Conservation (phyloP, 1,140 invertebrate species). For the Drosophila auraria region DNA sequence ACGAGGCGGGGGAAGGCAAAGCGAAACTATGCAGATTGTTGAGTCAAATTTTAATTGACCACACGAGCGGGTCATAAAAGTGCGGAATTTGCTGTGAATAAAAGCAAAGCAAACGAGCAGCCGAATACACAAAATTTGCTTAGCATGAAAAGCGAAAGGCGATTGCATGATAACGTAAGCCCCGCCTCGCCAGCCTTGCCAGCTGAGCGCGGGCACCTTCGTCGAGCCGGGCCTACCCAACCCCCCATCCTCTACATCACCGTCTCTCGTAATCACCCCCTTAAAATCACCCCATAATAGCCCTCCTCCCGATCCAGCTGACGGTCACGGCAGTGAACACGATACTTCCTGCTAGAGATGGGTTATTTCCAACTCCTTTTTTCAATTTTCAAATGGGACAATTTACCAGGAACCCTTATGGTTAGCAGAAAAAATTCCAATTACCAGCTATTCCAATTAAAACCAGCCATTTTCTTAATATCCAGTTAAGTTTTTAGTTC, state of each 20-base stretch:
- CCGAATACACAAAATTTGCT: slow-evolving; percentile 14
- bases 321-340: slow-evolving; percentile 21
- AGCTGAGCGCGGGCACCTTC: slow-evolving; percentile 2
- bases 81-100: slow-evolving; percentile 64
- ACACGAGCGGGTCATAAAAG: slow-evolving; percentile 74
- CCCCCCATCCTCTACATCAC: not conserved
- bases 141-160: slow-evolving; percentile 58
- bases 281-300: not conserved
- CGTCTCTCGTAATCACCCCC: not conserved
- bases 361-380: not conserved
- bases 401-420: not conserved
- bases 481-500: not conserved
- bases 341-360: slow-evolving; percentile 14
- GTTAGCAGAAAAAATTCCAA: too few relatives aligned
- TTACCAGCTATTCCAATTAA: too few relatives aligned
- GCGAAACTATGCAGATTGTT: slow-evolving; percentile 56
- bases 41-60: slow-evolving; percentile 70
- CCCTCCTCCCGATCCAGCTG: not conserved
- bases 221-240: not conserved
- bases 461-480: not conserved
- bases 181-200: slow-evolving; percentile 3
- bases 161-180: slow-evolving; percentile 59
- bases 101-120: slow-evolving; percentile 45
- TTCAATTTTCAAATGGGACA: not conserved
- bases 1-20: not conserved